phyloP scores from a whole-genome alignment of 2,113 vertebrate genomes.

The Lontra canadensis region DNA sequence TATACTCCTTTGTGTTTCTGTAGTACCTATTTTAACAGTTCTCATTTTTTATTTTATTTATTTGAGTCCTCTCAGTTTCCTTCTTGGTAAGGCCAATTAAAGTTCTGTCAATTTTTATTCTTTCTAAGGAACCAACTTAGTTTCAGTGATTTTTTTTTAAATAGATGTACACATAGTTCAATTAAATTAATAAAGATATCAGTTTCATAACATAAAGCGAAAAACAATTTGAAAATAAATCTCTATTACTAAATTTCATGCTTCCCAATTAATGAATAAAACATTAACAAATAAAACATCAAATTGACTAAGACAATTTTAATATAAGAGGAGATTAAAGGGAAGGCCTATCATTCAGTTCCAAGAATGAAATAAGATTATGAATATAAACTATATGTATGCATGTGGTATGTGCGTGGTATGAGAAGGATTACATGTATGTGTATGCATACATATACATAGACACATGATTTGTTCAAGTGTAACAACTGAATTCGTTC shows the following conservation, averaged over 20 bases:
- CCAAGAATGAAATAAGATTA: background rate
- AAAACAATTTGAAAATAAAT: background rate
- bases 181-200: background rate
- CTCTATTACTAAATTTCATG: background rate
- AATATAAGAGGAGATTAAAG: background rate
- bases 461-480: background rate
- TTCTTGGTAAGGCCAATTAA: background rate
- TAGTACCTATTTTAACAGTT: background rate
- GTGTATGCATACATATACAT: background rate
- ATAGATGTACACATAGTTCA: background rate
- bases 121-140: background rate
- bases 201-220: background rate
- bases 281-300: background rate
- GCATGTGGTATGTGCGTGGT: background rate
- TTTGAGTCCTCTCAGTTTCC: background rate
- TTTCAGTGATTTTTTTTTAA: background rate
- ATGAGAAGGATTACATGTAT: background rate
- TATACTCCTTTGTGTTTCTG: background rate
- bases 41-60: background rate
- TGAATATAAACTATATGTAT: too few relatives aligned
- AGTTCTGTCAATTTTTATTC: background rate
- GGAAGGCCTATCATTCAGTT: background rate
- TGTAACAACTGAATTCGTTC: background rate
- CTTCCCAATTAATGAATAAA: background rate
- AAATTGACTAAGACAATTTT: background rate